Base-by-base conservation (phyloP, 2,888 invertebrate genomes). In the Pseudanteris insignis region DNA sequence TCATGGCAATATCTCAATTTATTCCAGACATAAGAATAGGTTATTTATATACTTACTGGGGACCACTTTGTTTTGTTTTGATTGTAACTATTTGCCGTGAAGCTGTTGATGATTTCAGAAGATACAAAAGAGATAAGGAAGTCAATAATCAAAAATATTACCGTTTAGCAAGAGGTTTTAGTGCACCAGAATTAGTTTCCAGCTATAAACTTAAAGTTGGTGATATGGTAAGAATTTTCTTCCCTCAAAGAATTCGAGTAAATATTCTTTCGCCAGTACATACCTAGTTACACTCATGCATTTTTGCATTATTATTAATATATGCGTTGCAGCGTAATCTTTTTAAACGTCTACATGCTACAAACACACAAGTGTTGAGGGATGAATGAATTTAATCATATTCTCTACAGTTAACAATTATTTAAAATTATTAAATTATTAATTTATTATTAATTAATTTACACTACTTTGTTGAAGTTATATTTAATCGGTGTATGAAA, bases 41-140 rank as follows among this genome's bases (percentile, higher is more conserved):
- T 1, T 96, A 96, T 79, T 86, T 98, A 32, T 99, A 98, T 81
- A 99, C 99, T 0, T 99, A 99, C 81, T 99, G 99, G 99, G 98
- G 96, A 61, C 99, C 99, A 33, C 81, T 99, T 77, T 90, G 94
- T 70, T 99, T 99, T 83, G 99, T 99, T 14, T 83, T 99, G 51
- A 87, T 91, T 66, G 96, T 99, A 6, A 99, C 99, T 8, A 87
- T 99, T 79, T 92, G 93, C 76, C 88, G 99, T 40, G 99, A 99
- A 81, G 96, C 95, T 1, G 87, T 97, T 14, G 99, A 99, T 82
- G 99, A 99, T 81, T 88, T 95, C 73, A 86, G 96, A 67, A 85
- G 99, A 44, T 78, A 67, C 69, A 85, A 94, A 77, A 84, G 99
- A 57, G 99, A 99, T 81, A 91, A 90, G 77, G 97, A 98, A 83